Percentiles rank a stretch among this genome's conserved stretches.
phyloP scores from a whole-genome alignment of 2,888 invertebrate genomes.

The Aphidoletes aphidimyza region DNA sequence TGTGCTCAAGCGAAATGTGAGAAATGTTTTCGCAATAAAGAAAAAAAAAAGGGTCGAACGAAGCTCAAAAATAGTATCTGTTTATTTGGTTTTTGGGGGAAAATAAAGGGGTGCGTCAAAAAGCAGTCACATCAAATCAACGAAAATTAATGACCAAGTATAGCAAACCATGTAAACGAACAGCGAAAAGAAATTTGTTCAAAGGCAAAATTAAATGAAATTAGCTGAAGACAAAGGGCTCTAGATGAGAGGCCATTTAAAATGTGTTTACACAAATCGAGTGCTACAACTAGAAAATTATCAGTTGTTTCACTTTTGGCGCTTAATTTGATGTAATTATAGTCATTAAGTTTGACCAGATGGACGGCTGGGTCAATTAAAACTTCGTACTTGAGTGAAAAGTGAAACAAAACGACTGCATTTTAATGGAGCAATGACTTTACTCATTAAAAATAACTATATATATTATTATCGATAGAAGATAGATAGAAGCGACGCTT shows the following conservation, averaged over 20 bases:
- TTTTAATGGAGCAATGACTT: constrained; percentile 10
- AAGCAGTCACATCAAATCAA: not conserved
- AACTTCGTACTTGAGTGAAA: too few species aligned
- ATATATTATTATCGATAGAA: not conserved
- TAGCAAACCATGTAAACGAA: not conserved
- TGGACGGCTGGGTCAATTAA: constrained; percentile 40
- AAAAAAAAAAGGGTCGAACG: not conserved
- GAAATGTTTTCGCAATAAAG: not conserved
- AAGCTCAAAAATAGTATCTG: not conserved
- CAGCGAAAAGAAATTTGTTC: not conserved
- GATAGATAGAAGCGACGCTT: not conserved
- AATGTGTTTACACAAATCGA: too few species aligned
- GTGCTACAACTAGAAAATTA: not conserved
- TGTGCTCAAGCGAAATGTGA: not conserved
- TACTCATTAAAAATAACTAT: not conserved
- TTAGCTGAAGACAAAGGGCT: not conserved
- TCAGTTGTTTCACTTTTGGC: not conserved
- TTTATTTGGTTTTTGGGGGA: not conserved
- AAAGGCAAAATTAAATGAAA: not conserved
- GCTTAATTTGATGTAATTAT: constrained; percentile 28
- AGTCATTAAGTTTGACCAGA: constrained; percentile 37
- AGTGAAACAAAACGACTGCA: not conserved
- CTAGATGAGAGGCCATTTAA: too few species aligned
- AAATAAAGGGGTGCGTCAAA: constrained; percentile 23
- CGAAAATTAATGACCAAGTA: constrained; percentile 30